A percentile compares a stretch with the other conserved stretches of the same genome.
Evolutionary conservation across 92 coral and sea anemone species (phyloP).

Genomic region (Zoanthus solanderi): DNA sequence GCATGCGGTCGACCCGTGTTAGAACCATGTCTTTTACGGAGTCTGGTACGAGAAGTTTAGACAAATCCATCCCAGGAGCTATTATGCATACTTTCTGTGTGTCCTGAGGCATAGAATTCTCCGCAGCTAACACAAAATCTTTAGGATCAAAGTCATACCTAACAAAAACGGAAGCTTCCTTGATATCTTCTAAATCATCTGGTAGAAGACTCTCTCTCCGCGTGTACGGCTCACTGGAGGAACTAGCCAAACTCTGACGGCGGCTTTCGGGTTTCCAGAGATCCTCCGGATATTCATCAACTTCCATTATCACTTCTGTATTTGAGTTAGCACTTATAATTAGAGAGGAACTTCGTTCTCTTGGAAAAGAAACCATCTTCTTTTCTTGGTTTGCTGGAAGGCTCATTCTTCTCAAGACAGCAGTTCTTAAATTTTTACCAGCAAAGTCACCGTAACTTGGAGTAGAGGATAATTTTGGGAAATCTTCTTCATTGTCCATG

Average conservation of each 20-base stretch:
- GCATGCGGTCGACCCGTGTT: constrained; percentile 94
- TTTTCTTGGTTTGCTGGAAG: constrained; percentile 14
- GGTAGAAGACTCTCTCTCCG: constrained; percentile 40
- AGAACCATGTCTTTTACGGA: constrained; percentile 98
- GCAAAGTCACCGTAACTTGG: constrained; percentile 27
- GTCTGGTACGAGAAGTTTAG: constrained; percentile 90
- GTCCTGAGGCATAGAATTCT: constrained; percentile 76
- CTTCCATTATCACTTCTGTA: constrained; percentile 7
- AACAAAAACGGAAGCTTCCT: not conserved
- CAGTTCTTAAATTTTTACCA: constrained; percentile 19
- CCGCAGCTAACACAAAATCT: constrained; percentile 74
- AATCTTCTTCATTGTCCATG: not conserved
- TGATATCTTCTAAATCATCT: constrained; percentile 42
- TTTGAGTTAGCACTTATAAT: not conserved
- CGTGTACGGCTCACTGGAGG: constrained; percentile 10
- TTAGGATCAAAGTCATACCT: constrained; percentile 54
- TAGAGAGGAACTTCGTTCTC: constrained; percentile 9
- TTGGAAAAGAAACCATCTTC: not conserved
- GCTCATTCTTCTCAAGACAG: constrained; percentile 29
- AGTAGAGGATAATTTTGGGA: not conserved
- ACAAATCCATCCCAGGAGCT: constrained; percentile 85
- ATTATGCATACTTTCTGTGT: constrained; percentile 87
- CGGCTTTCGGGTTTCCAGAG: not conserved
- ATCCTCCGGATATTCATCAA: constrained; percentile 17
- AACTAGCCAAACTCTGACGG: constrained; percentile 15